Evolutionary conservation across 2,888 invertebrate genomes (phyloP).

Genomic region (Aphodius sticticus): DNA sequence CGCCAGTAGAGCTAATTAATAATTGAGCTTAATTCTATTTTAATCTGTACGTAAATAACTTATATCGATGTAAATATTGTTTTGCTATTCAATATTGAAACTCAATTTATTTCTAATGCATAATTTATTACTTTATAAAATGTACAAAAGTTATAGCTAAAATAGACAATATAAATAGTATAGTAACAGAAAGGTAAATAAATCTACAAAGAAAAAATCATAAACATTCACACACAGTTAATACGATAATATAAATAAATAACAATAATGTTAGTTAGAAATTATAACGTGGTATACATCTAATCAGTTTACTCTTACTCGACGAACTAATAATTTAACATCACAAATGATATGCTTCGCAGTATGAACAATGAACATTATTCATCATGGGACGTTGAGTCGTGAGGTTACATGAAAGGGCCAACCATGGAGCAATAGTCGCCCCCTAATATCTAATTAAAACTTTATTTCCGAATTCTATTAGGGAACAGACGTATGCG

Average conservation of each 20-base stretch:
- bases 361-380: not conserved
- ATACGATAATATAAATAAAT: not conserved
- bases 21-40: not conserved
- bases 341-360: not conserved
- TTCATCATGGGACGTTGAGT: not conserved
- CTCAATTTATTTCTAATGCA: not conserved
- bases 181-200: not conserved
- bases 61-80: too few relatives aligned
- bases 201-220: not conserved
- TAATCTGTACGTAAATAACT: not conserved
- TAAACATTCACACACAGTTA: not conserved
- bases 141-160: not conserved
- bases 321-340: not conserved
- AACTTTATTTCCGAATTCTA: not conserved
- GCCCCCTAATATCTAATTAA: not conserved
- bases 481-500: not conserved
- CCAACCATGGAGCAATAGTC: not conserved
- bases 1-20: too few relatives aligned
- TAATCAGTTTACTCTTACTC: too few relatives aligned
- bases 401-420: not conserved
- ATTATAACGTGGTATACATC: not conserved
- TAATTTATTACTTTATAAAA: not conserved
- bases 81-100: not conserved
- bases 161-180: not conserved
- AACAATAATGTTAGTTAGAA: not conserved